Evolutionary conservation across 2,797 vertebrate species (phyloP).

Genomic region (Enteromius afrohamiltoni): DNA sequence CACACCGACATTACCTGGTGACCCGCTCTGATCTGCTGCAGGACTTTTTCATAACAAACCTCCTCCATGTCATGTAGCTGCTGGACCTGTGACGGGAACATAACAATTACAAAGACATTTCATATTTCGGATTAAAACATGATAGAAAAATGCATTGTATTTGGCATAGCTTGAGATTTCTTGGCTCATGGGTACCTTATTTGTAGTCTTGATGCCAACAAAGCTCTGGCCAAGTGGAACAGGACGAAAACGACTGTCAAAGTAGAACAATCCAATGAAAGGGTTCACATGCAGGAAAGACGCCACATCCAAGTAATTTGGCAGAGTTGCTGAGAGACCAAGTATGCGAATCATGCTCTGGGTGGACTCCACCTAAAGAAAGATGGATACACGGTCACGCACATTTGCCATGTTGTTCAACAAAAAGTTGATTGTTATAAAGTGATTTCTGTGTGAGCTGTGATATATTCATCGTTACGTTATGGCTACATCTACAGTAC

Average conservation of each 20-base stretch:
- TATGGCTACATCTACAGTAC: too few species aligned
- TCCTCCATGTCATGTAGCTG: constrained; percentile 97
- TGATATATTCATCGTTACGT: background rate
- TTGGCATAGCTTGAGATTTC: background rate
- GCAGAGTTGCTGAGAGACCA: constrained; percentile 95
- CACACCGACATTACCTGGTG: constrained; percentile 84
- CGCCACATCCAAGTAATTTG: constrained; percentile 96
- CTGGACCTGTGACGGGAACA: constrained; percentile 79
- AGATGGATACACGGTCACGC: background rate
- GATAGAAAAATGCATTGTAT: background rate
- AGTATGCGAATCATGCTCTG: constrained; percentile 99
- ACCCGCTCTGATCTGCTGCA: constrained; percentile 91
- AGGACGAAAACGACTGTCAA: constrained; percentile 94
- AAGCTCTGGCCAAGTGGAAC: constrained; percentile 96
- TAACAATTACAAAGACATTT: background rate
- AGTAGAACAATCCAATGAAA: constrained; percentile 95
- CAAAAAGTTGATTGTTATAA: background rate
- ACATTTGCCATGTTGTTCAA: background rate
- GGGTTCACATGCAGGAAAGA: constrained; percentile 96
- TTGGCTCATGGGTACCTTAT: constrained; percentile 81
- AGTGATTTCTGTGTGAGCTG: background rate
- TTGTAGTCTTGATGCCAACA: constrained; percentile 90
- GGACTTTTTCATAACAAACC: constrained; percentile 93
- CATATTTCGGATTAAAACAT: background rate
- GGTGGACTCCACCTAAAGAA: constrained; percentile 91